phyloP scores from a whole-genome alignment of 35 echinoderm and acorn worm genomes.

The Lytechinus variegatus region DNA sequence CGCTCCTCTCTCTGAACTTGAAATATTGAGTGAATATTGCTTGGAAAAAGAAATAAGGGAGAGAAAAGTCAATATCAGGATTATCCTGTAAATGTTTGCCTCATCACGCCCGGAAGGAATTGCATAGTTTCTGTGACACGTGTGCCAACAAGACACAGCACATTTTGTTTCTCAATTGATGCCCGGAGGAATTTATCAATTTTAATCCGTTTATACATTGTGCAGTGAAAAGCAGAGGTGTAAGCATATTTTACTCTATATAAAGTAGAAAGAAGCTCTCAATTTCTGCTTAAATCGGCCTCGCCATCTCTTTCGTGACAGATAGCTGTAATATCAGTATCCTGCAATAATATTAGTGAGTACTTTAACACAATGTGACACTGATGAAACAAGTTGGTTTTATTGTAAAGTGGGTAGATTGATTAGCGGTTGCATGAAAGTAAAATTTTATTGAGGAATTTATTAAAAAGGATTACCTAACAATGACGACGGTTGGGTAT shows the following conservation, averaged over 20 bases:
- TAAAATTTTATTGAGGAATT: neutral
- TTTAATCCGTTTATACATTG: neutral
- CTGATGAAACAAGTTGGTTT: neutral
- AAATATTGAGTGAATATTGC: neutral
- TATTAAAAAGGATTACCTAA: neutral
- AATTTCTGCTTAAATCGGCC: neutral
- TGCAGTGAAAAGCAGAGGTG: neutral
- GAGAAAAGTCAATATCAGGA: neutral
- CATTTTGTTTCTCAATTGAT: neutral
- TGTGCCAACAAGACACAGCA: neutral
- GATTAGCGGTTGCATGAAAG: neutral
- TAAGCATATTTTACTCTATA: neutral
- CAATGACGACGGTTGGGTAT: slow-evolving; percentile 42
- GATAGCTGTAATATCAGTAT: neutral
- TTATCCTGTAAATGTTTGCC: neutral
- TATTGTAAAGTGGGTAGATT: neutral
- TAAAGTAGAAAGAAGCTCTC: neutral
- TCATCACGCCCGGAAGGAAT: neutral
- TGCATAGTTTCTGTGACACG: neutral
- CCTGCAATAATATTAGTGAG: neutral
- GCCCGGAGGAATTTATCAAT: neutral
- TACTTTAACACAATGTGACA: neutral
- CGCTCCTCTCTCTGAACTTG: neutral
- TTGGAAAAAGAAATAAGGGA: too few relatives aligned
- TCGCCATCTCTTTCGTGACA: neutral